These are phyloP conservation scores for Caenorhabditis parvicauda DNA, from an alignment of 2,888 invertebrate genomes.

Conservation along the genomic window DNA sequence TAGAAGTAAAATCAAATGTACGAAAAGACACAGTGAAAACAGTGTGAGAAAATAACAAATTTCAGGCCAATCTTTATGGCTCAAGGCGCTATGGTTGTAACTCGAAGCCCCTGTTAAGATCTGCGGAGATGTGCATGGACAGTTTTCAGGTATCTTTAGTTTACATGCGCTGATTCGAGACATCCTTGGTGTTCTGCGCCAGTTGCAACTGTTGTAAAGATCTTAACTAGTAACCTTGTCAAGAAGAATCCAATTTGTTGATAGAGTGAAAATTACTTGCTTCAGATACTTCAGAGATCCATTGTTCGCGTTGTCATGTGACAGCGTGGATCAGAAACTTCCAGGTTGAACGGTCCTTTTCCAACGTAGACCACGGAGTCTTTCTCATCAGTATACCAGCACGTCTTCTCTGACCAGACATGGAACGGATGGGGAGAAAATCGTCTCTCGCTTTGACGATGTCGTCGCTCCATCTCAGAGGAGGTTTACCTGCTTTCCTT, in stretches of 20 bases:
- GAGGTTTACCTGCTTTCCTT: no score
- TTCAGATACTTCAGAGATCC: no score
- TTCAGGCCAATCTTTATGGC: constrained; percentile 10
- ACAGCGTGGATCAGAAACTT: no score
- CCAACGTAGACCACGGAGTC: no score
- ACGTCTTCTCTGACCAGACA: no score
- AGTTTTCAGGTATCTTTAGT: constrained; percentile 25
- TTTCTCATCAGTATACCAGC: no score
- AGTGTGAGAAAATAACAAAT: no score
- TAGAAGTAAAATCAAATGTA: no score
- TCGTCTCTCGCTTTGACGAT: background rate
- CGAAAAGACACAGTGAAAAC: no score
- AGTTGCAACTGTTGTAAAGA: background rate
- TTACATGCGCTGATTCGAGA: background rate
- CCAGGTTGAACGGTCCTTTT: no score
- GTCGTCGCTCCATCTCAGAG: no score
- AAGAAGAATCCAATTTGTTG: background rate
- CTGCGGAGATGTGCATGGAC: constrained; percentile 55
- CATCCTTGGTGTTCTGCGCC: background rate
- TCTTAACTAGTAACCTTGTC: background rate
- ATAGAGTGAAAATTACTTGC: background rate
- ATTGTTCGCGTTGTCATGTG: no score
- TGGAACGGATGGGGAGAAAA: background rate
- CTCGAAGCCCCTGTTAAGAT: constrained; percentile 47
- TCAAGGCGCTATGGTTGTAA: constrained; percentile 37